phyloP scores from a whole-genome alignment of 2,888 invertebrate genomes.

The Rhorus exstirpatorius region DNA sequence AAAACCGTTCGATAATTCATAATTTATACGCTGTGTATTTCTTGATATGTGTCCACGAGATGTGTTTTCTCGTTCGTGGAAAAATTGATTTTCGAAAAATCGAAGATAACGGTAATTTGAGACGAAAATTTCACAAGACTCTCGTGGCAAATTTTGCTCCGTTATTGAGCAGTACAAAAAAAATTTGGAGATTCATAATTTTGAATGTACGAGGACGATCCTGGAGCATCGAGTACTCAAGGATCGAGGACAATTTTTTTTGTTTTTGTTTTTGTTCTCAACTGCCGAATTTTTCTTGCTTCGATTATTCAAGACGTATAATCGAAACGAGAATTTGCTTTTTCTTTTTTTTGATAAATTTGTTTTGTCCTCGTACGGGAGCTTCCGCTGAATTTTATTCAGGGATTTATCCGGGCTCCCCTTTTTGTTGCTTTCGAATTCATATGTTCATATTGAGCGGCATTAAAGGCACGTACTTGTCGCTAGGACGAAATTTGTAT shows the following conservation, averaged over 20 bases:
- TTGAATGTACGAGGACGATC: conserved; percentile 61
- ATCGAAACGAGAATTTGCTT: neutral
- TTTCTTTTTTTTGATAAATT: neutral
- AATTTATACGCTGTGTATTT: conserved; percentile 31
- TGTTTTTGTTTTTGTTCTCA: conserved; percentile 52
- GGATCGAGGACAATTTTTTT: conserved; percentile 48
- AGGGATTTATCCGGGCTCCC: conserved; percentile 66
- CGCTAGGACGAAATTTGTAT: conserved; percentile 89
- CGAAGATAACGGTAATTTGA: conserved; percentile 13
- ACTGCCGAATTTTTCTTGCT: conserved; percentile 47
- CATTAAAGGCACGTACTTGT: conserved; percentile 88
- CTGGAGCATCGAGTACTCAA: conserved; percentile 53
- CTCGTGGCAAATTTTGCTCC: conserved; percentile 7
- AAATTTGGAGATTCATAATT: conserved; percentile 12
- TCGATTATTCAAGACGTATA: too few relatives aligned
- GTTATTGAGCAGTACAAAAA: neutral
- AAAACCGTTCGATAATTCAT: conserved; percentile 5
- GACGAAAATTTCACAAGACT: neutral
- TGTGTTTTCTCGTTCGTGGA: neutral
- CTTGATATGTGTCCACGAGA: conserved; percentile 48
- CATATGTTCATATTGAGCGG: conserved; percentile 85
- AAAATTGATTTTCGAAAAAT: conserved; percentile 19
- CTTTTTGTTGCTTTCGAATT: conserved; percentile 77
- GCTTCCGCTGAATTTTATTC: conserved; percentile 53
- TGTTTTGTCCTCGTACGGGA: conserved; percentile 56